These are phyloP conservation scores for Charadrius vociferus DNA, from an alignment of 2,113 vertebrate genomes.

Conservation along the genomic window DNA sequence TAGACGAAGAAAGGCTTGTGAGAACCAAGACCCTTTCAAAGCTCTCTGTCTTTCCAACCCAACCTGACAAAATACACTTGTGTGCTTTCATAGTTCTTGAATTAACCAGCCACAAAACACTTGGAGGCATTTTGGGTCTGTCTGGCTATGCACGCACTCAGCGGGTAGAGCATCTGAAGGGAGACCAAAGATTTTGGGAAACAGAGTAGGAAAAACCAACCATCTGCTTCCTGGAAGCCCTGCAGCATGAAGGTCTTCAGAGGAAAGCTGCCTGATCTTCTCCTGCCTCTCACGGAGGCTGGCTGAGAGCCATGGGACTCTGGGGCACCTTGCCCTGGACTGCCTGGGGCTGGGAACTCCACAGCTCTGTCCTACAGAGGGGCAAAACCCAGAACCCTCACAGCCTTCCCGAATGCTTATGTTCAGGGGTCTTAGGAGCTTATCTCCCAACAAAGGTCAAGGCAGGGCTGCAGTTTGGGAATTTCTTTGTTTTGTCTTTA, in stretches of 20 bases:
- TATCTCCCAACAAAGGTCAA: neutral
- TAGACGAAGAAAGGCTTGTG: neutral
- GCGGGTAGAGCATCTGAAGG: neutral
- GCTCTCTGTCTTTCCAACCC: neutral
- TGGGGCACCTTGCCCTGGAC: neutral
- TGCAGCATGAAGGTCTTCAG: neutral
- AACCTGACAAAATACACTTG: fast-evolving
- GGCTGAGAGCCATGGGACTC: neutral
- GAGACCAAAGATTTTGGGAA: neutral
- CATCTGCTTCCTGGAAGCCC: neutral
- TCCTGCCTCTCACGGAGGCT: neutral
- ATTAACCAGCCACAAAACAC: neutral
- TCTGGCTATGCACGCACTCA: neutral
- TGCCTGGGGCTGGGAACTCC: neutral
- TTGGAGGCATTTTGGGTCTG: neutral
- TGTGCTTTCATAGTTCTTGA: neutral
- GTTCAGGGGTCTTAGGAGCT: neutral
- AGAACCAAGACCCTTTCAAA: neutral
- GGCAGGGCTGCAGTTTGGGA: neutral
- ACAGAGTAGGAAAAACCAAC: neutral
- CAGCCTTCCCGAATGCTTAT: neutral
- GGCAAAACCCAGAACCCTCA: neutral
- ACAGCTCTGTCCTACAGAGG: neutral
- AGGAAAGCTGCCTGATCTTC: neutral
- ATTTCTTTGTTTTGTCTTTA: neutral